These are phyloP conservation scores for Priapulus caudatus DNA, from an alignment of 2,888 invertebrate species.

Conservation along the genomic window DNA sequence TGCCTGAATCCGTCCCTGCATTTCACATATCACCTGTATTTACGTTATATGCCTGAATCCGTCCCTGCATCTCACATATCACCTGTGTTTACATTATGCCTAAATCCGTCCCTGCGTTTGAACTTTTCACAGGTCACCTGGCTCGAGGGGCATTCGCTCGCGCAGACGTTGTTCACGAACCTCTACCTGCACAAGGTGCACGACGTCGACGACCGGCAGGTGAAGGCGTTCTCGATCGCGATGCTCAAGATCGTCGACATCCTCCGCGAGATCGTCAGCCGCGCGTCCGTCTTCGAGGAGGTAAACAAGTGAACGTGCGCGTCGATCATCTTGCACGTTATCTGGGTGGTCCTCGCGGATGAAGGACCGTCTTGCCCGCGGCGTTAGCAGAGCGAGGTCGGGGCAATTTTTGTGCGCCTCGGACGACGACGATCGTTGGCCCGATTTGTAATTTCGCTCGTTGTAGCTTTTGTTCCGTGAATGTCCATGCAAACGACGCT, in stretches of 20 bases:
- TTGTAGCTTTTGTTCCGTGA: too few relatives aligned
- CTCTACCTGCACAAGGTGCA: constrained; percentile 84
- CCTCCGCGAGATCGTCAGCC: constrained; percentile 70
- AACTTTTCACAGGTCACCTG: constrained; percentile 62
- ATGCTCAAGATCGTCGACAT: constrained; percentile 77
- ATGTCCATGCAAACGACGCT: too few relatives aligned
- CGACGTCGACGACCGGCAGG: constrained; percentile 62
- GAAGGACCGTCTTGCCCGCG: too few relatives aligned
- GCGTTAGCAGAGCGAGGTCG: too few relatives aligned
- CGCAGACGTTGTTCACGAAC: constrained; percentile 93
- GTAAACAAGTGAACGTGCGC: constrained; percentile 38
- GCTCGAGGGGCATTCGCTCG: constrained; percentile 90
- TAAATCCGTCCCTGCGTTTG: too few relatives aligned
- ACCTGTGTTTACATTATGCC: too few relatives aligned
- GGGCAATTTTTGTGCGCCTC: background rate
- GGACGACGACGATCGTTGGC: constrained; percentile 2
- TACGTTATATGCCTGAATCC: too few relatives aligned
- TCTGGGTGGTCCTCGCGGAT: too few relatives aligned
- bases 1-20: too few relatives aligned
- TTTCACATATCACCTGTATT: too few relatives aligned
- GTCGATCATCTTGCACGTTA: background rate
- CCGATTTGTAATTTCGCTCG: background rate
- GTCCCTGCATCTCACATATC: too few relatives aligned
- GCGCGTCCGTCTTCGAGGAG: constrained; percentile 29
- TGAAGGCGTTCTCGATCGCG: constrained; percentile 73